Base-by-base conservation (phyloP, 1,140 invertebrate genomes). In the Platorchestia sp. region DNA sequence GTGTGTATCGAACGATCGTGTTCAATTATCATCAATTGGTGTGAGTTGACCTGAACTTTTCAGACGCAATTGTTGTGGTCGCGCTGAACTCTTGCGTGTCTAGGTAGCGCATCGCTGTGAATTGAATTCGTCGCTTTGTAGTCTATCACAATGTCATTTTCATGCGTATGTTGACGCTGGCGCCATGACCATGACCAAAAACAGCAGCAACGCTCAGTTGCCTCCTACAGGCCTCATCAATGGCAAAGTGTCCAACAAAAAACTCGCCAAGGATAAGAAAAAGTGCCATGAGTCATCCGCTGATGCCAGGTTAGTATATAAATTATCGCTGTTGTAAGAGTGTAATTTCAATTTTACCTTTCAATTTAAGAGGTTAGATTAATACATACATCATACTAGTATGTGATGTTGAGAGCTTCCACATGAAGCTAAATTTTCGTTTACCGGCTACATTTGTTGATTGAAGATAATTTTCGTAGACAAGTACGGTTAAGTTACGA, bases 111-210 rank as follows among this genome's bases (percentile, higher is more conserved):
- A 75, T 75, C 59, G 59, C 36, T 75, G 14, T 22, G 59, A 36
- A 75, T 75, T 75, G 59, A 75, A 75, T 27, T 51, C 47, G 47
- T 51, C 47, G 47, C 47, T 6, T 51, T 6, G 47, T 51, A 51
- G 59, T 75, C 10, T 10, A 36, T 75, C 27, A 36, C 59, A 75
- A 75, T 75, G 59, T 75, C 59, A 75, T 75, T 75, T 75, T 75
- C 27, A 75, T 75, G 36, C 59, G 14, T 75, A 1, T 75, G 59
- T 75, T 75, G 59, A 75, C 59, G 27, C 59, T 90, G 87, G 41
- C 87, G 87, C 87, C 87, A 90, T 90, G 87, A 90, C 87, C 87
- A 90, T 90, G 87, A 90, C 87, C 87, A 90, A 90, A 90, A 90
- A 90, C 87, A 90, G 87, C 27, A 27, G 41, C 41, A 42, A 90